Evolutionary conservation across 2,888 invertebrate genomes (phyloP).

Genomic region (Lasioglossum pauxillum): DNA sequence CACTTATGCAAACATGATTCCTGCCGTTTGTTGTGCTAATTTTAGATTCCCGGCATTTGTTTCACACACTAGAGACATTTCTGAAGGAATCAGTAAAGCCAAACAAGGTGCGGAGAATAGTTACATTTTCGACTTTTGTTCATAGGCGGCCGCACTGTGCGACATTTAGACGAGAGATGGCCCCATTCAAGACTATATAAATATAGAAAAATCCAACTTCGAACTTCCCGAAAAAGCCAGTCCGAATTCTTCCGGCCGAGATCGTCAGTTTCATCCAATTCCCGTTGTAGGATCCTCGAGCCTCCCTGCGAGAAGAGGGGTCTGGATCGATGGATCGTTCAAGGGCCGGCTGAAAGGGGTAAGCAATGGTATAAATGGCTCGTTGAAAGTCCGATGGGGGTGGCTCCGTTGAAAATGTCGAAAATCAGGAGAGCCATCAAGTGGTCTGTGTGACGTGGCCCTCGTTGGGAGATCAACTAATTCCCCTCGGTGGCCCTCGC

Average conservation of each 20-base stretch:
- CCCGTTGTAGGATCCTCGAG: conserved; percentile 34
- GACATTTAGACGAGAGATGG: neutral
- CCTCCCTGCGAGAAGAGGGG: conserved; percentile 32
- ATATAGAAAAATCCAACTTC: neutral
- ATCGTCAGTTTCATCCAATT: conserved; percentile 43
- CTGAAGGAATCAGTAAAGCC: no score
- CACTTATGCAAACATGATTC: no score
- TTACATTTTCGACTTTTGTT: no score
- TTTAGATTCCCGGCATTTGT: no score
- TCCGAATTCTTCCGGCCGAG: neutral
- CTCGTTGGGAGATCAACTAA: conserved; percentile 57
- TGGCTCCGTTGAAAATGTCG: conserved; percentile 12
- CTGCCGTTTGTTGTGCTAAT: no score
- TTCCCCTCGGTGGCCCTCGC: conserved; percentile 61
- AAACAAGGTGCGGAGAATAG: no score
- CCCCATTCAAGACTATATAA: neutral
- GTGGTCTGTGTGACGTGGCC: conserved; percentile 37
- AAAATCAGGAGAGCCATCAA: conserved; percentile 29
- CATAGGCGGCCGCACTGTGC: no score
- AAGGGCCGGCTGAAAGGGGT: conserved; percentile 46
- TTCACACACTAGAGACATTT: no score
- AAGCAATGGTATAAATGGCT: conserved; percentile 73
- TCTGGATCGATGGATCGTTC: conserved; percentile 24
- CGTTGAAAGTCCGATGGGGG: conserved; percentile 77
- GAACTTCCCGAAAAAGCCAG: neutral